Conservation (phyloP, 2,888 invertebrate species). For the Agrochola litura region DNA sequence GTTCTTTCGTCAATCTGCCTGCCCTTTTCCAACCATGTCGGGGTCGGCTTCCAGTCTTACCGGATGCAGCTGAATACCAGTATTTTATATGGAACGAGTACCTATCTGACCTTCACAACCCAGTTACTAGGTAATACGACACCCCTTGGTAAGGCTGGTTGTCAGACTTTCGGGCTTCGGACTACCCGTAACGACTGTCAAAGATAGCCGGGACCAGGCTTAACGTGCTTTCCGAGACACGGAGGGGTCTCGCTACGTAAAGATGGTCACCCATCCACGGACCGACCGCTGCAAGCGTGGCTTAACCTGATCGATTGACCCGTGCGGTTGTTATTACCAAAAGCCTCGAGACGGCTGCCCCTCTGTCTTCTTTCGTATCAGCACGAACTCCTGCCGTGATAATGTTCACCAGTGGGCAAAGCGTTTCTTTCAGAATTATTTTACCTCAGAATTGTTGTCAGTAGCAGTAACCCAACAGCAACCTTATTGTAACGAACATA, state of each 20-base stretch:
- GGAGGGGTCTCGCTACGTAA: background rate
- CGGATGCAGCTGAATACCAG: background rate
- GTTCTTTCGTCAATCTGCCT: background rate
- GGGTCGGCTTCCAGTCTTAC: background rate
- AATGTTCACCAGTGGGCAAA: background rate
- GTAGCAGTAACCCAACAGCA: background rate
- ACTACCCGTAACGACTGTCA: background rate
- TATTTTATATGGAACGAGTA: background rate
- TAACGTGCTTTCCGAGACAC: background rate
- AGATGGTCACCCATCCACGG: background rate
- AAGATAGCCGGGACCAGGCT: background rate
- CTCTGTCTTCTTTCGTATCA: background rate
- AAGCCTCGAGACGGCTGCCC: background rate
- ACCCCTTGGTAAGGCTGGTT: background rate
- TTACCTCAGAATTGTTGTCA: too few species aligned
- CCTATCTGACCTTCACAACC: background rate
- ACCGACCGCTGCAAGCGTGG: background rate
- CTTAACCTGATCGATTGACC: background rate
- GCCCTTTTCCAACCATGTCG: background rate
- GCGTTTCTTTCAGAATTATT: background rate
- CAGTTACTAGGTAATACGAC: background rate
- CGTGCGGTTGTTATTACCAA: background rate
- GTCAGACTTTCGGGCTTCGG: background rate
- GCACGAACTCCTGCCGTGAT: background rate
- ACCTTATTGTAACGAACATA: background rate